Conservation (phyloP, 2,888 invertebrate species). For the Scelioninae gen. 1 region DNA sequence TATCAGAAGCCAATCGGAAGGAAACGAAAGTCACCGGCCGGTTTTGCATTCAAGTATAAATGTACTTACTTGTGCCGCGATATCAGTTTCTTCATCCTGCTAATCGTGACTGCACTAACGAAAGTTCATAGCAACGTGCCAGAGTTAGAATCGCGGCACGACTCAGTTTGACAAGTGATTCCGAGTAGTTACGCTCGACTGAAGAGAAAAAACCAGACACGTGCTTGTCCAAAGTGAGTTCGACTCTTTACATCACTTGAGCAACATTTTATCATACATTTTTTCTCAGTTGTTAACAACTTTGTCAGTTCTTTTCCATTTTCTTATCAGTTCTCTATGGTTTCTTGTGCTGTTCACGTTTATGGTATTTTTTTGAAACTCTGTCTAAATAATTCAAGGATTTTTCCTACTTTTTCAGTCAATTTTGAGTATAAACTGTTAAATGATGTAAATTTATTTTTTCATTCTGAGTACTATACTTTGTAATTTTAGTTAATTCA, state of each 20-base stretch:
- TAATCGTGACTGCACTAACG: conserved; percentile 51
- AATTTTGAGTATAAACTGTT: no score
- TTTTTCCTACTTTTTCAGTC: no score
- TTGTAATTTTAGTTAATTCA: no score
- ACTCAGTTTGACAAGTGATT: conserved; percentile 57
- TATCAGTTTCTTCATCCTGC: conserved; percentile 69
- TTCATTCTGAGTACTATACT: no score
- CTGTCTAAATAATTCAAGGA: no score
- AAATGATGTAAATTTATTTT: no score
- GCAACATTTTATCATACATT: no score
- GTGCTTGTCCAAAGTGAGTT: conserved; percentile 46
- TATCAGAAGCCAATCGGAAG: conserved; percentile 79
- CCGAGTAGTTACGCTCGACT: conserved; percentile 1
- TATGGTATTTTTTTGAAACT: no score
- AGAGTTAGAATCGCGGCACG: conserved; percentile 17
- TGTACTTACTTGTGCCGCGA: conserved; percentile 73
- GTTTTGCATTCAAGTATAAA: conserved; percentile 84
- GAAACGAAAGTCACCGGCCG: conserved; percentile 80
- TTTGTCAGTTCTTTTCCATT: neutral
- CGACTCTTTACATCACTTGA: neutral
- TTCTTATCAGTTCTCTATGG: neutral
- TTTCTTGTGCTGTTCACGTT: no score
- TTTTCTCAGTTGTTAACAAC: neutral
- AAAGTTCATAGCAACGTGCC: conserved; percentile 35
- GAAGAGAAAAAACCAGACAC: neutral